These are phyloP conservation scores for Dicranocentrus wangi DNA, from an alignment of 2,888 invertebrate species.

Conservation along the genomic window DNA sequence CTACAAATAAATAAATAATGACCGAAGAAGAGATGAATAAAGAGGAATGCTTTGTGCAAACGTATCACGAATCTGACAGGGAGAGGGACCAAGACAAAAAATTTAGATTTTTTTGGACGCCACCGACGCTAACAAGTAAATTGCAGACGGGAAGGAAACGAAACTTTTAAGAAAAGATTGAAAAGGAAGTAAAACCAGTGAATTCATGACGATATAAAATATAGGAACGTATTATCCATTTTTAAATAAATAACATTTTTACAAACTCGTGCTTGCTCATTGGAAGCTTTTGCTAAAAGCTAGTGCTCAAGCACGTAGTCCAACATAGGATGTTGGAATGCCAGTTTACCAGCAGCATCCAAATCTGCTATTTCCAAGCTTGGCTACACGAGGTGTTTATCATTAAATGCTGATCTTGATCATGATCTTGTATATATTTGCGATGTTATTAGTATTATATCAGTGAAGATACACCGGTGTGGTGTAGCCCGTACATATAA, in stretches of 20 bases:
- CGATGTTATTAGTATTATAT: not conserved
- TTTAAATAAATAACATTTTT: no score
- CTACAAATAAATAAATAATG: constrained; percentile 14
- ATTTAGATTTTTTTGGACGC: not conserved
- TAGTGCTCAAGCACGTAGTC: no score
- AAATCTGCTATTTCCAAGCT: no score
- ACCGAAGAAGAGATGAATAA: not conserved
- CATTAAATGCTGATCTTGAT: constrained; percentile 4
- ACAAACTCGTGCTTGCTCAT: no score
- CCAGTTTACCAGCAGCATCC: no score
- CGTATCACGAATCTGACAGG: not conserved
- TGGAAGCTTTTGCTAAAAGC: no score
- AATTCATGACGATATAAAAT: not conserved
- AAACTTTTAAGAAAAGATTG: constrained; percentile 7
- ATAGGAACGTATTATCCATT: no score
- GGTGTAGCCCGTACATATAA: not conserved
- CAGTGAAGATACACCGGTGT: no score
- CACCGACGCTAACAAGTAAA: not conserved
- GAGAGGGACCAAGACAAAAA: not conserved
- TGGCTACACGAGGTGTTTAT: not conserved
- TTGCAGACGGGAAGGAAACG: constrained; percentile 16
- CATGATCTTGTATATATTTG: constrained; percentile 6
- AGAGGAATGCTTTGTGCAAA: no score
- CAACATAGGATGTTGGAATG: no score
- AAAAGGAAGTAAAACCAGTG: constrained; percentile 3